Evolutionary conservation across 2,113 vertebrate genomes (phyloP).

Genomic region (Heterocephalus glaber): DNA sequence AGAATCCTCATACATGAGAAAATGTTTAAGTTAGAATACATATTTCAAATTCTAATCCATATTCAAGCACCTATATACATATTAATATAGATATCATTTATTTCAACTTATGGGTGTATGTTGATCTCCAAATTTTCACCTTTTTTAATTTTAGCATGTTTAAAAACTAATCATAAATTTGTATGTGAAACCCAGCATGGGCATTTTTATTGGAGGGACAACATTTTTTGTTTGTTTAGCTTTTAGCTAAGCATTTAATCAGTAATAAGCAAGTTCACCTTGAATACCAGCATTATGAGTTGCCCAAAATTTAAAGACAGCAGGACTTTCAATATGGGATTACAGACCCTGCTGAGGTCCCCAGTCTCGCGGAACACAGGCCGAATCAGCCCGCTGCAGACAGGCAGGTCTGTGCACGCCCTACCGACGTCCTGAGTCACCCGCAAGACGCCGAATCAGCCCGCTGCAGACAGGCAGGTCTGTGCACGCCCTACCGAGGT

Average conservation of each 20-base stretch:
- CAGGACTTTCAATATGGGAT: background rate
- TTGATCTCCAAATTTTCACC: background rate
- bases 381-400: too few species aligned
- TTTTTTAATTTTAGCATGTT: background rate
- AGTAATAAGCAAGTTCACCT: background rate
- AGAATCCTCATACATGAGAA: background rate
- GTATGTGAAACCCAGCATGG: fast-evolving
- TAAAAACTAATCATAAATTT: background rate
- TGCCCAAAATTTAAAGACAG: background rate
- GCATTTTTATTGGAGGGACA: background rate
- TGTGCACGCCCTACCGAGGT: too few species aligned
- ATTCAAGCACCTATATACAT: background rate
- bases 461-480: too few species aligned
- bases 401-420: too few species aligned
- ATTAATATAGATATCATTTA: background rate
- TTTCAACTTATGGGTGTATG: background rate
- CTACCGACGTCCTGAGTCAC: too few species aligned
- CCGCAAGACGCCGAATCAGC: too few species aligned
- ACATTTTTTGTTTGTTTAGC: background rate
- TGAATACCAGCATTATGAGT: background rate
- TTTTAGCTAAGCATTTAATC: background rate
- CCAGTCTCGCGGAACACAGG: too few species aligned
- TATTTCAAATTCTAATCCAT: background rate
- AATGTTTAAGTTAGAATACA: background rate
- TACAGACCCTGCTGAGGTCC: too few species aligned